Percentiles rank a stretch among this genome's conserved stretches.
These are phyloP conservation scores for Notospermus geniculatus DNA, from an alignment of 1,140 invertebrate species.

Conservation along the genomic window DNA sequence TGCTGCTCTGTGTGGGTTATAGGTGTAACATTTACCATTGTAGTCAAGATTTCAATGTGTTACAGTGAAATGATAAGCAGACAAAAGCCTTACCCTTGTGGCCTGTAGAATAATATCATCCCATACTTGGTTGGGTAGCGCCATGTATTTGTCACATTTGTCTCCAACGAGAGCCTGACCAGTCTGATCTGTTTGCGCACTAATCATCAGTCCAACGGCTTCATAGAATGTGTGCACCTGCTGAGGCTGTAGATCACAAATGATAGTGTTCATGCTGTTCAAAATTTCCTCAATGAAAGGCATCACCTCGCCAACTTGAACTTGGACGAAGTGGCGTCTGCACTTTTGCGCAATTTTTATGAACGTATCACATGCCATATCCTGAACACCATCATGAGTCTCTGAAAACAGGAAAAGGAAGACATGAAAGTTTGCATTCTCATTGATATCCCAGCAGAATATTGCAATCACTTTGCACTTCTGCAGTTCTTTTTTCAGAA, in stretches of 20 bases:
- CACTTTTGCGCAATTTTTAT: constrained; percentile 99
- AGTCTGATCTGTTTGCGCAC: constrained; percentile 84
- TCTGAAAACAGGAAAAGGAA: constrained; percentile 62
- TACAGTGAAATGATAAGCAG: no score
- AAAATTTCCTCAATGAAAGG: constrained; percentile 99
- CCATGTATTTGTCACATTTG: constrained; percentile 97
- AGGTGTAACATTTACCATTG: no score
- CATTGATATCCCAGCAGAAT: no score
- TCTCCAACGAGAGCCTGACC: constrained; percentile 90
- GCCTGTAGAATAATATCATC: constrained; percentile 98
- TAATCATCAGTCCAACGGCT: constrained; percentile 99
- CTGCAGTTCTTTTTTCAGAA: no score
- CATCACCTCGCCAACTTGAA: constrained; percentile 92
- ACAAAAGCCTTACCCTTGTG: constrained; percentile 66
- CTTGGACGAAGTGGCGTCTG: constrained; percentile 91
- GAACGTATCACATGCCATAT: constrained; percentile 99
- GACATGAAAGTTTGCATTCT: no score
- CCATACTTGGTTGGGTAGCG: constrained; percentile 97
- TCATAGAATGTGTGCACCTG: constrained; percentile 99
- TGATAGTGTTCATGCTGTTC: constrained; percentile 92
- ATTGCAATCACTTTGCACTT: no score
- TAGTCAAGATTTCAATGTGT: no score
- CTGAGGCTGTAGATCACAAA: constrained; percentile 96
- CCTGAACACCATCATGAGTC: constrained; percentile 96
- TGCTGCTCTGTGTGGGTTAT: no score